Percentiles rank a stretch among this genome's conserved stretches.
Conservation (phyloP, 92 coral and sea anemone genomes). For the Blastomussa wellsi region DNA sequence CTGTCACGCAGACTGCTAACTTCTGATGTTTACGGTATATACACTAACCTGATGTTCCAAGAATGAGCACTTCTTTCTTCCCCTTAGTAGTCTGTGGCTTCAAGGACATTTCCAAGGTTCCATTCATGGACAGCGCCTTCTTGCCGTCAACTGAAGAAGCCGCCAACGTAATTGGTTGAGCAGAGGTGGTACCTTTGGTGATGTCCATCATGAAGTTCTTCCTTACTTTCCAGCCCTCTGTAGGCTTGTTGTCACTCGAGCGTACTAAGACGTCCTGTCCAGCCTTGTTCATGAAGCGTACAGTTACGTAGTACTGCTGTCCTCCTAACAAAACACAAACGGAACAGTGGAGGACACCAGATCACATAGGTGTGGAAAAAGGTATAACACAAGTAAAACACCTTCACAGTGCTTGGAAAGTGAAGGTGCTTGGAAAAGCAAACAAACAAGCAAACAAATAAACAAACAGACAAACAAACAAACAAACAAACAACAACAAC, state of each 20-base stretch:
- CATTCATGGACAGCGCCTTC: slow-evolving; percentile 55
- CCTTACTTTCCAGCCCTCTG: slow-evolving; percentile 65
- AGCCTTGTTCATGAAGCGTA: slow-evolving; percentile 62
- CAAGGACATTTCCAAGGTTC: not conserved
- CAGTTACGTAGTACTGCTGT: slow-evolving; percentile 59
- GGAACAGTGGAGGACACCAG: not conserved
- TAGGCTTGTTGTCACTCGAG: slow-evolving; percentile 54
- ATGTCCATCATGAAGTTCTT: slow-evolving; percentile 64
- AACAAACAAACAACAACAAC: too few relatives aligned
- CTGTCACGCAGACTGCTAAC: too few relatives aligned
- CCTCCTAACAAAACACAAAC: slow-evolving; percentile 23
- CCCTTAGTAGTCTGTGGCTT: slow-evolving; percentile 38
- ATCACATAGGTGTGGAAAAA: not conserved
- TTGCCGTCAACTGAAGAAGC: slow-evolving; percentile 53
- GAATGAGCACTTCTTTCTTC: not conserved
- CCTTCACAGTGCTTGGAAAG: not conserved
- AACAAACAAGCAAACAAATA: too few relatives aligned
- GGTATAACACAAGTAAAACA: not conserved
- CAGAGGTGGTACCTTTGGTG: slow-evolving; percentile 68
- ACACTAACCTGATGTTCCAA: slow-evolving; percentile 12
- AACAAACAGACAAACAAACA: too few relatives aligned
- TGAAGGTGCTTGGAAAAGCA: too few relatives aligned
- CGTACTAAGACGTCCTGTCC: slow-evolving; percentile 62
- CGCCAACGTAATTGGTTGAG: slow-evolving; percentile 56
- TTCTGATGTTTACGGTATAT: too few relatives aligned